Evolutionary conservation across 2,888 invertebrate species (phyloP).

Genomic region (Scaptodrosophila latifasciaeformis): DNA sequence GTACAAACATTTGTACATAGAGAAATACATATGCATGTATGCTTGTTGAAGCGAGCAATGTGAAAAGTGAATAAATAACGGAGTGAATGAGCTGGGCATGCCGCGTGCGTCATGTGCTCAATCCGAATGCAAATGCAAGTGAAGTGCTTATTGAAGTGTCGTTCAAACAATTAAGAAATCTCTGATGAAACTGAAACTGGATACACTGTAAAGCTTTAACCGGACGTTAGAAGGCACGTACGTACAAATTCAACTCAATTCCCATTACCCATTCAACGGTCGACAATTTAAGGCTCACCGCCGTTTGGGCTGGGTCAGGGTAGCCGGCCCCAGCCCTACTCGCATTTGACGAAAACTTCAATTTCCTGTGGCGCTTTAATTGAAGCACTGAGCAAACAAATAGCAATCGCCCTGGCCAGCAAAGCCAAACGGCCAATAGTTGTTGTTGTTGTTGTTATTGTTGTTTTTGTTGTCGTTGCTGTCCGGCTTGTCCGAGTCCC

Average conservation of each 20-base stretch:
- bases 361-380: constrained; percentile 66
- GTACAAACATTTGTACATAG: not conserved
- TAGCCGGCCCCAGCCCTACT: not conserved
- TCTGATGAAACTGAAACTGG: constrained; percentile 57
- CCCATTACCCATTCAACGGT: not conserved
- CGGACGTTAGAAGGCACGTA: constrained; percentile 40
- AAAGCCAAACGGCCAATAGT: constrained; percentile 1
- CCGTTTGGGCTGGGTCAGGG: no score
- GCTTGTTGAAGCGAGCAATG: no score
- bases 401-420: constrained; percentile 11
- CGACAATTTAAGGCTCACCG: no score
- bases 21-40: no score
- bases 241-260: constrained; percentile 30
- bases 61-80: not conserved
- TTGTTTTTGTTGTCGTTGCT: not conserved
- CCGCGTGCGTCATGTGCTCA: no score
- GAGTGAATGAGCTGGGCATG: no score
- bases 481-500: not conserved
- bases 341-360: constrained; percentile 57
- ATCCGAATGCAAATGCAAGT: constrained; percentile 38
- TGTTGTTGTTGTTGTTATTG: not conserved
- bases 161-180: constrained; percentile 1
- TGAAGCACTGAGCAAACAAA: constrained; percentile 58
- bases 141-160: constrained; percentile 48
- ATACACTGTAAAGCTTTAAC: constrained; percentile 46